Evolutionary conservation across 2,113 vertebrate genomes (phyloP), one percentile per base, ranked within the genome.

Genomic region (Chunga burmeisteri): DNA sequence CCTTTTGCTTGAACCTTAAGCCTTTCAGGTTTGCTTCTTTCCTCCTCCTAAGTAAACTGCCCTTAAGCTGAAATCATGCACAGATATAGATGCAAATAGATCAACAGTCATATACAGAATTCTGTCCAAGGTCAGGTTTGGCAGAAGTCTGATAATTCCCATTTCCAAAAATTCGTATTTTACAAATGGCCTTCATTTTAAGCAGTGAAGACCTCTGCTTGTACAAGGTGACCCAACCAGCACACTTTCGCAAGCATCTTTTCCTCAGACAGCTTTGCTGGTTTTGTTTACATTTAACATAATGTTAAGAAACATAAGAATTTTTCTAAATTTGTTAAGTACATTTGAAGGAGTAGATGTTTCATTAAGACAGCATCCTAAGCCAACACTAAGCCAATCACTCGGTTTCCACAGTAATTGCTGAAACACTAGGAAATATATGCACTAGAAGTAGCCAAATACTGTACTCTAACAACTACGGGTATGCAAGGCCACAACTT

Each of bases 281-380:
- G 14, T 63, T 94, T 96, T 82, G 78, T 91, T 94, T 93, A 50
- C 73, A 68, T 95, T 91, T 89, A 82, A 71, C 59, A 86, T 30
- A 38, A 84, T 38, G 40, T 73, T 88, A 97, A 95, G 70, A 93
- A 92, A 88, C 67, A 65, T 12, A 23, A 83, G 36, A 80, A 32
- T 63, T 75, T 85, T 75, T 92, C 70, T 92, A 42, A 68, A 79
- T 92, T 88, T 65, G 46, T 86, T 84, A 67, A 78, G 73, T 36
- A 86, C 38, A 63, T 81, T 59, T 62, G 59, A 96, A 91, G 50
- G 42, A 81, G n/a, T 86, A 2, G 36, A 47, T 56, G 34, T 91
- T 93, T 93, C 79, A 88, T 68, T 86, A 72, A 91, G 58, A 66
- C 0, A 78, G 42, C 71, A 95, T 66, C 55, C 50, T 42, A 36